These are phyloP conservation scores for Caiman crocodilus DNA, from an alignment of 2,797 vertebrate species.

Conservation along the genomic window DNA sequence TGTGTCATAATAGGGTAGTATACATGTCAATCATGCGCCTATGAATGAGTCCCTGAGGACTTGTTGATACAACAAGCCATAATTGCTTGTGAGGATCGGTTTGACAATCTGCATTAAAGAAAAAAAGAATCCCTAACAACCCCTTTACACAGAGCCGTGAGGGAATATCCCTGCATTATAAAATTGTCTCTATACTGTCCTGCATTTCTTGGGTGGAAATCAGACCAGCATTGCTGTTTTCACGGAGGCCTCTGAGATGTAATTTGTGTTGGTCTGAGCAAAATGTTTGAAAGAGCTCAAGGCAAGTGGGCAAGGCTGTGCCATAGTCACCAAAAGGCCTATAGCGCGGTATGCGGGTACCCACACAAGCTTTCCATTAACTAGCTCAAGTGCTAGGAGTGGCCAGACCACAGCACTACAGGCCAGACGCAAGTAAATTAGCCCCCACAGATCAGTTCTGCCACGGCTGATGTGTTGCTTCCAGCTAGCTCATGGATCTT, in stretches of 20 bases:
- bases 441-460: too few species aligned
- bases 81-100: conserved; percentile 58
- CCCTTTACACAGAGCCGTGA: conserved; percentile 13
- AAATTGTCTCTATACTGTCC: neutral
- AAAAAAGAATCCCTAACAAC: conserved; percentile 53
- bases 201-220: neutral
- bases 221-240: rapidly evolving
- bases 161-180: conserved; percentile 10
- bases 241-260: rapidly evolving
- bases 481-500: too few species aligned
- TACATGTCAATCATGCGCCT: conserved; percentile 50
- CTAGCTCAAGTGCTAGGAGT: rapidly evolving
- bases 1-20: neutral
- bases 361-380: neutral
- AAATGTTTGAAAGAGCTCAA: neutral
- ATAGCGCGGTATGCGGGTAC: rapidly evolving
- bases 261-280: neutral
- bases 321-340: rapidly evolving
- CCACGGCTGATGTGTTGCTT: too few species aligned
- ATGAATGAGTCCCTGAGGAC: conserved; percentile 53
- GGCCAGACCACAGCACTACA: too few species aligned
- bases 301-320: neutral
- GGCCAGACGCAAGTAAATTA: too few species aligned
- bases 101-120: conserved; percentile 71
- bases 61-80: conserved; percentile 68